Conservation (phyloP, 2,888 invertebrate genomes). For the Drosophila nr. fundita region DNA sequence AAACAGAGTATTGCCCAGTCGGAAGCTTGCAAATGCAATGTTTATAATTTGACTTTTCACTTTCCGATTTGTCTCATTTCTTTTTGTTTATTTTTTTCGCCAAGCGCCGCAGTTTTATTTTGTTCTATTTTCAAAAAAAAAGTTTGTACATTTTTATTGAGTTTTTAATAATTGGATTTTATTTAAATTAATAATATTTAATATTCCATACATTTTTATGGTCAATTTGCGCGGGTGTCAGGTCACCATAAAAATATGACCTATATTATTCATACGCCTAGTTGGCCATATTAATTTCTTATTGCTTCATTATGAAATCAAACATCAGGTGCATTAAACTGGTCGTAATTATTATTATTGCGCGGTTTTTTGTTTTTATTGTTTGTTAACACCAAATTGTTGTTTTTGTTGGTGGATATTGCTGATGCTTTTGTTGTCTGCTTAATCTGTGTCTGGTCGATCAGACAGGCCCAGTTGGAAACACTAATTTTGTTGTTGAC, state of each 20-base stretch:
- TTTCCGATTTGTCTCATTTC: slow-evolving; percentile 19
- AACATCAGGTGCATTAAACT: slow-evolving; percentile 19
- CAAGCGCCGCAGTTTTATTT: slow-evolving; percentile 54
- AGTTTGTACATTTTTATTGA: slow-evolving; percentile 14
- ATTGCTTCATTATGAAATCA: slow-evolving; percentile 10
- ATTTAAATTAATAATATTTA: neutral
- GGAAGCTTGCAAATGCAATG: neutral
- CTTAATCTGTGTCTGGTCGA: neutral
- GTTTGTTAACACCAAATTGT: slow-evolving; percentile 21
- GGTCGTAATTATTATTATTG: slow-evolving; percentile 12
- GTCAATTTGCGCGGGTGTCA: slow-evolving; percentile 26
- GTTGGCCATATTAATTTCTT: slow-evolving; percentile 12
- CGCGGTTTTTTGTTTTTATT: slow-evolving; percentile 5
- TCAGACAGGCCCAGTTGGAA: slow-evolving; percentile 20
- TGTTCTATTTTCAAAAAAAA: slow-evolving; percentile 28
- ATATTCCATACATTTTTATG: slow-evolving; percentile 21
- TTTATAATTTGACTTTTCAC: neutral
- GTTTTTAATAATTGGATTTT: slow-evolving; percentile 7
- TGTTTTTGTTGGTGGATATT: neutral
- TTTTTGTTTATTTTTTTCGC: slow-evolving; percentile 40
- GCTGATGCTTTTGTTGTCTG: slow-evolving; percentile 8
- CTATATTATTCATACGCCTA: slow-evolving; percentile 31
- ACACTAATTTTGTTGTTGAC: slow-evolving; percentile 25
- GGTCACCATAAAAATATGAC: slow-evolving; percentile 12
- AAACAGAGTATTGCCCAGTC: slow-evolving; percentile 5